phyloP scores from a whole-genome alignment of 2,888 invertebrate genomes.

The Liposcelis brunnea region DNA sequence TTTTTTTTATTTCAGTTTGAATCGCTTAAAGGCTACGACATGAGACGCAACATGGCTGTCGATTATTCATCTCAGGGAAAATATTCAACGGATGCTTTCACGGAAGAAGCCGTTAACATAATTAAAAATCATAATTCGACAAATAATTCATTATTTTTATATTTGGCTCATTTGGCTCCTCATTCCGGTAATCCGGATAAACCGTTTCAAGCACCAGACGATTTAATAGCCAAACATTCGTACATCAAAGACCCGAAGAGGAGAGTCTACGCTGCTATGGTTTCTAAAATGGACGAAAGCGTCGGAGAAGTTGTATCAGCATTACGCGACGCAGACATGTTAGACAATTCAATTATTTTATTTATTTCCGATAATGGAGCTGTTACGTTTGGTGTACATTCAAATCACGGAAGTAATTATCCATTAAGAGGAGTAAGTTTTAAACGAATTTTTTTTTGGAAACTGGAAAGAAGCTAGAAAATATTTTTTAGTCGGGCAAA shows the following conservation, averaged over 20 bases:
- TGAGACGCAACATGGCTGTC: conserved; percentile 37
- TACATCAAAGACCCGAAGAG: conserved; percentile 48
- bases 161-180: conserved; percentile 48
- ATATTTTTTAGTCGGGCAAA: no score
- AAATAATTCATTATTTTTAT: conserved; percentile 42
- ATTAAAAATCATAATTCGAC: conserved; percentile 35
- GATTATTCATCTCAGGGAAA: conserved; percentile 36
- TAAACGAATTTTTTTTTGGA: conserved; percentile 10
- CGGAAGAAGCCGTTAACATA: conserved; percentile 41
- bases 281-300: conserved; percentile 67
- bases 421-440: conserved; percentile 54
- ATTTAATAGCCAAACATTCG: conserved; percentile 46
- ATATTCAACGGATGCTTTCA: conserved; percentile 49
- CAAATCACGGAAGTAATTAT: conserved; percentile 62
- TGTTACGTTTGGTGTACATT: conserved; percentile 49
- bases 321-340: conserved; percentile 43
- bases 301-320: conserved; percentile 59
- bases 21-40: conserved; percentile 36
- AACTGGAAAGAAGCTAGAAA: no score
- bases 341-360: conserved; percentile 65
- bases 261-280: conserved; percentile 60
- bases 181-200: conserved; percentile 45
- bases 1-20: background rate
- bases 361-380: conserved; percentile 84
- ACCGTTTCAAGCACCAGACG: conserved; percentile 53